Base-by-base conservation (phyloP, 2,888 invertebrate species). In the Celastrina argiolus region DNA sequence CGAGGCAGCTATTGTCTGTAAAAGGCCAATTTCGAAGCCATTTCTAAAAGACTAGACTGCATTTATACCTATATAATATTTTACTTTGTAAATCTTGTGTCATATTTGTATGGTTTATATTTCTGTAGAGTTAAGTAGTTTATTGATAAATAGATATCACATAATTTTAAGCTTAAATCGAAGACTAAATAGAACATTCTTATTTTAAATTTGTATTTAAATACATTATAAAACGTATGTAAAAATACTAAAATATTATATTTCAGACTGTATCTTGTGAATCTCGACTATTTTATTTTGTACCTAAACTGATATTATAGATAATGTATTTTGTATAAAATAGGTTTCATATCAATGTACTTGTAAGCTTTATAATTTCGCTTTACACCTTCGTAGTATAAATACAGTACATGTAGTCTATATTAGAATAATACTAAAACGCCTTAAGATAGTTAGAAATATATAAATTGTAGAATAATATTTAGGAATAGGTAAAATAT, bases 11-110 rank as follows among this genome's bases (percentile, higher is more conserved):
- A 14, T 56, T 58, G 10, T 39, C 5, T 45, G 31, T 18, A 63
- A 1, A 66, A 65, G 72, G 77, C 77, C 75, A 74, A 76, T 75
- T 72, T 56, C 72, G 73, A 66, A 66, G 76, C 78, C 74, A 76
- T 78, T 77, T 73, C 67, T 58, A 69, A 76, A 82, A 82, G 80
- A 82, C 80, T 81, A 75, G 70, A 76, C 74, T 75, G 85, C 85
- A 86, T 85, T 86, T 85, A 83, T 73, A 74, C 71, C 68, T 74
- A 72, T 63, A 66, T 71, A 69, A 58, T 22, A 34, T 66, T 67
- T 72, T 74, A 66, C 68, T 58, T 69, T 81, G 81, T 81, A 80
- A 74, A 81, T 80, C 77, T 80, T 81, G 84, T 87, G 85, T 86
- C 84, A 85, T 85, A 84, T 78, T 66, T 67, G 71, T 67, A 63